Conservation (phyloP, 2,113 vertebrate species). For the Paracanthobrama guichenoti region DNA sequence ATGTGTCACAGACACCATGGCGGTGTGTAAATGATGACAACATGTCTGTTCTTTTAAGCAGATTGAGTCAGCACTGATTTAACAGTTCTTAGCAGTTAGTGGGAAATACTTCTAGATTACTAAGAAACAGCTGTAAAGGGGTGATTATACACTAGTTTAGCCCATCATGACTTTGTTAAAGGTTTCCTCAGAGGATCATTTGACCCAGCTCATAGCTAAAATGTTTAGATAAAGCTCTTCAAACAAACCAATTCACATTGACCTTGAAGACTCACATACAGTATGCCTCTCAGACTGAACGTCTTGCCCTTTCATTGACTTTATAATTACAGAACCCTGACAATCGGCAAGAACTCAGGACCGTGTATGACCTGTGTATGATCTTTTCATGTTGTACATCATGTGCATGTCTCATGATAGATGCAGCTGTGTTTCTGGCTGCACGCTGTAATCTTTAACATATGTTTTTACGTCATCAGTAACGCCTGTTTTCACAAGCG, state of each 20-base stretch:
- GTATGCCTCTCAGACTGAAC: not conserved
- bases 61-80: no score
- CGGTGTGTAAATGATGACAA: not conserved
- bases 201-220: not conserved
- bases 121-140: not conserved
- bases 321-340: not conserved
- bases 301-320: not conserved
- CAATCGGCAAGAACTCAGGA: not conserved
- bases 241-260: not conserved
- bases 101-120: not conserved
- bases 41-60: not conserved
- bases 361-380: not conserved
- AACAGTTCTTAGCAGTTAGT: not conserved
- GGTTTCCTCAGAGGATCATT: not conserved
- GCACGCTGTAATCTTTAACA: conserved; percentile 70
- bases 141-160: not conserved
- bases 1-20: no score
- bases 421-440: conserved; percentile 19
- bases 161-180: not conserved
- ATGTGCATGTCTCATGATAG: not conserved
- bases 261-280: not conserved
- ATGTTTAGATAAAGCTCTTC: conserved; percentile 16
- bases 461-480: conserved; percentile 83
- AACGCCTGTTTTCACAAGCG: conserved; percentile 91
- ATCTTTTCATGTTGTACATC: conserved; percentile 2